Percentiles rank a stretch among this genome's conserved stretches.
phyloP scores from a whole-genome alignment of 2,888 invertebrate genomes.

The Sialis lutaria region DNA sequence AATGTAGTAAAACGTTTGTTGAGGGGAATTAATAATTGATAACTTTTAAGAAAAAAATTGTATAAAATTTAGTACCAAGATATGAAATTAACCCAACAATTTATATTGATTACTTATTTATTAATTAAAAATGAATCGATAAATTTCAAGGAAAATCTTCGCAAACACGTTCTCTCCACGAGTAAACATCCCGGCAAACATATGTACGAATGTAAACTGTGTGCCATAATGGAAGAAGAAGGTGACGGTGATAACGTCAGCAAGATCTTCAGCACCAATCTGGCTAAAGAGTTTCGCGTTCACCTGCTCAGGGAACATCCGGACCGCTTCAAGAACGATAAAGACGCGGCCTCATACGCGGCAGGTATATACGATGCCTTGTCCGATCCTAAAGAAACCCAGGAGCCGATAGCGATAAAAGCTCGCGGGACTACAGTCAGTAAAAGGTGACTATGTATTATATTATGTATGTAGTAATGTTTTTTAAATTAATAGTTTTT shows the following conservation, averaged over 20 bases:
- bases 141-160: conserved; percentile 55
- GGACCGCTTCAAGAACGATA: conserved; percentile 28
- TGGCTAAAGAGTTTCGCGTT: conserved; percentile 44
- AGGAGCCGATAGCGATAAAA: background rate
- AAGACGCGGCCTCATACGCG: conserved; percentile 31
- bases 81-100: too few relatives aligned
- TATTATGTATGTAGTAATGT: too few relatives aligned
- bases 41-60: too few relatives aligned
- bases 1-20: too few relatives aligned
- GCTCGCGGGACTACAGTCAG: too few relatives aligned
- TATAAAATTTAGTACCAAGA: too few relatives aligned
- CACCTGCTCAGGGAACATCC: conserved; percentile 43
- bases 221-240: conserved; percentile 20
- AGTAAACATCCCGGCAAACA: conserved; percentile 59
- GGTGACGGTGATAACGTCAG: background rate
- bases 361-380: conserved; percentile 27
- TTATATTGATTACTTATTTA: too few relatives aligned
- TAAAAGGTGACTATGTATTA: too few relatives aligned
- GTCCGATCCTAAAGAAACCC: conserved; percentile 16
- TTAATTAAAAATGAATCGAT: too few relatives aligned
- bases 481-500: too few relatives aligned
- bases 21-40: too few relatives aligned
- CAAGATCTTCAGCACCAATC: conserved; percentile 36
- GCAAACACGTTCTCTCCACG: conserved; percentile 70
- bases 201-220: conserved; percentile 62